phyloP scores from a whole-genome alignment of 2,797 vertebrate species.

The Gambelia wislizenii region DNA sequence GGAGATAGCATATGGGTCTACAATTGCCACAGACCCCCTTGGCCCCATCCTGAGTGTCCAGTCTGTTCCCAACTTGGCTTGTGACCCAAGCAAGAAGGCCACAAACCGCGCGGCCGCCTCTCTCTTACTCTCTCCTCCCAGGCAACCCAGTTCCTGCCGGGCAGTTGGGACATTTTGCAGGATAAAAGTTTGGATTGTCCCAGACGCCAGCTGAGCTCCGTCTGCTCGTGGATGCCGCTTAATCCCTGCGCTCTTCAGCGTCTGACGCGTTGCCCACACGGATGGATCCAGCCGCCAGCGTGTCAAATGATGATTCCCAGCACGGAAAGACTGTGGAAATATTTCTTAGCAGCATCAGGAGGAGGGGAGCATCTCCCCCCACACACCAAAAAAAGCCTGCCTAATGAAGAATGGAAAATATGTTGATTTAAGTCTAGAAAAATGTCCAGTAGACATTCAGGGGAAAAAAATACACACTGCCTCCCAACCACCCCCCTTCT shows the following conservation, averaged over 20 bases:
- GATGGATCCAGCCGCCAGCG: constrained; percentile 61
- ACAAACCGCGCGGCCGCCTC: background rate
- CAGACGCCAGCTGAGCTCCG: background rate
- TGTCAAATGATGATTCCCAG: constrained; percentile 54
- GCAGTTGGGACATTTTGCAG: background rate
- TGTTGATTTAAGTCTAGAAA: constrained; percentile 81
- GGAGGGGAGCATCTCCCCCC: constrained; percentile 64
- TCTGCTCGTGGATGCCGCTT: constrained; percentile 51
- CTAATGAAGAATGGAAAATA: constrained; percentile 77
- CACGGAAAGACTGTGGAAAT: constrained; percentile 65
- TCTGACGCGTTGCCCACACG: constrained; percentile 44
- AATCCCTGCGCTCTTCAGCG: constrained; percentile 30
- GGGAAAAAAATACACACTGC: constrained; percentile 45
- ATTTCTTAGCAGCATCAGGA: constrained; percentile 61
- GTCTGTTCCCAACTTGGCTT: constrained; percentile 5
- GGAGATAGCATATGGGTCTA: no score
- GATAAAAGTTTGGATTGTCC: constrained; percentile 35
- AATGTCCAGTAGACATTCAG: constrained; percentile 65
- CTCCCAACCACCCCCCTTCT: no score
- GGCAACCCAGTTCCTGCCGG: no score
- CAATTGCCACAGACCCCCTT: no score
- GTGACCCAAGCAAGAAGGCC: constrained; percentile 30
- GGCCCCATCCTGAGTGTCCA: background rate
- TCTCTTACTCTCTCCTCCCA: background rate
- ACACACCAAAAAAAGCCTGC: constrained; percentile 54